Conservation (phyloP, 2,797 vertebrate species). For the Fundulus diaphanus region DNA sequence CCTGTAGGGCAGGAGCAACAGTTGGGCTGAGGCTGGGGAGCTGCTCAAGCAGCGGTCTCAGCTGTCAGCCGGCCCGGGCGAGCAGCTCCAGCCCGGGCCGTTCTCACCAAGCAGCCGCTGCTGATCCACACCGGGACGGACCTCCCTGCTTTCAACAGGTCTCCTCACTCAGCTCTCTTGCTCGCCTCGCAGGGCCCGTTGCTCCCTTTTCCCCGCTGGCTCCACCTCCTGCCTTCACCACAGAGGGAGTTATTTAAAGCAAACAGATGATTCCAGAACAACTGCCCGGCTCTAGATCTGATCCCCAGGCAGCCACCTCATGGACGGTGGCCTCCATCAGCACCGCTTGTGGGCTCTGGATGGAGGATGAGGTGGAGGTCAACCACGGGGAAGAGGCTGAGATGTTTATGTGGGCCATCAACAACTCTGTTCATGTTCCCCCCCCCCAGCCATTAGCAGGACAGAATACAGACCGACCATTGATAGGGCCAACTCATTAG, state of each 20-base stretch:
- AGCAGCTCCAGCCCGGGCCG: neutral
- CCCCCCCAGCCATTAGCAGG: conserved; percentile 58
- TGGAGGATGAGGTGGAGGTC: conserved; percentile 33
- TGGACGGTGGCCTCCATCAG: neutral
- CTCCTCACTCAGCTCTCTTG: conserved; percentile 1
- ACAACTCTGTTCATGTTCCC: conserved; percentile 52
- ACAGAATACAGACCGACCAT: conserved; percentile 71
- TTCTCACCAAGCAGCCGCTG: neutral
- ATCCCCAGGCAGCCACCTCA: neutral
- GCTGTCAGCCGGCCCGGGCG: neutral
- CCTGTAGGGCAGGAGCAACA: conserved; percentile 49
- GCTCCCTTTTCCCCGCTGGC: conserved; percentile 4
- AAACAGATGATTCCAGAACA: conserved; percentile 23
- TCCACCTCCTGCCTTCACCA: conserved; percentile 52
- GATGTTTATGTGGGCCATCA: conserved; percentile 66
- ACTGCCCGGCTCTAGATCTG: neutral
- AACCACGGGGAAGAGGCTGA: conserved; percentile 39
- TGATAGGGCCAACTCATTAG: conserved; percentile 76
- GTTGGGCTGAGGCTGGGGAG: conserved; percentile 35
- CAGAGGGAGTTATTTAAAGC: conserved; percentile 43
- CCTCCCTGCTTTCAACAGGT: conserved; percentile 48
- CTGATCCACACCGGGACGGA: neutral
- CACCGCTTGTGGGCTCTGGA: neutral
- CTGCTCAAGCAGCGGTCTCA: conserved; percentile 23
- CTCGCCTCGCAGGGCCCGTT: conserved; percentile 45